These are phyloP conservation scores for Drosophila longiperda DNA, from an alignment of 2,888 invertebrate genomes.

Conservation along the genomic window DNA sequence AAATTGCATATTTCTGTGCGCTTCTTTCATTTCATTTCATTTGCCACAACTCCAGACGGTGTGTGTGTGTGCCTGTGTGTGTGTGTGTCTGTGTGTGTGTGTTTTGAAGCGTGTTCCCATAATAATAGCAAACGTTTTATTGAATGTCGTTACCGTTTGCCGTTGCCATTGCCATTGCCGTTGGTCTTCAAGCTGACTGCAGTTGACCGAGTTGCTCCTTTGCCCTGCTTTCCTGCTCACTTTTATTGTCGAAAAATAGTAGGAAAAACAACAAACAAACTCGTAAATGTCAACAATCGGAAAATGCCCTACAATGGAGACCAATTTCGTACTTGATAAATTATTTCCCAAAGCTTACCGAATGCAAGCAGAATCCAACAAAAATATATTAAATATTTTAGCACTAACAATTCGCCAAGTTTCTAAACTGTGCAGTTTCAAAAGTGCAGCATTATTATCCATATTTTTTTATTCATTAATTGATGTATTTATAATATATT, in stretches of 20 bases:
- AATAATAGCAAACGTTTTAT: constrained; percentile 77
- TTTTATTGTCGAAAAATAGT: constrained; percentile 13
- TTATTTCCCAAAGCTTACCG: constrained; percentile 19
- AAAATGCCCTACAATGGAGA: constrained; percentile 11
- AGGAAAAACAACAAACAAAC: not conserved
- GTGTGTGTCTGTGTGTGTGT: not conserved
- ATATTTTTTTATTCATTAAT: not conserved
- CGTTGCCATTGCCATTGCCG: not conserved
- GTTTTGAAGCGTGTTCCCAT: constrained; percentile 31
- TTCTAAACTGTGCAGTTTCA: not conserved
- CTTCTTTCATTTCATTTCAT: constrained; percentile 68
- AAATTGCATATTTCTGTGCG: constrained; percentile 78
- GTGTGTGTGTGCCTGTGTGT: constrained; percentile 15
- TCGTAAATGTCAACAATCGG: constrained; percentile 40
- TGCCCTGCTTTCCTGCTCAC: constrained; percentile 13
- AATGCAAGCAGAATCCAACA: not conserved
- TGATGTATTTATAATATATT: not conserved
- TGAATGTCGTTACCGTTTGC: constrained; percentile 68
- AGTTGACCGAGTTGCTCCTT: constrained; percentile 48
- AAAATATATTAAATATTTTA: not conserved
- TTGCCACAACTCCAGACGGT: constrained; percentile 37
- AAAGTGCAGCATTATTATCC: not conserved
- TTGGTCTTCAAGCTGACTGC: constrained; percentile 46
- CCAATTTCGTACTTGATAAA: constrained; percentile 21
- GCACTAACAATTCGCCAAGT: not conserved